These are phyloP conservation scores for Drosophila chauvacae DNA, from an alignment of 1,140 invertebrate species.

Conservation along the genomic window DNA sequence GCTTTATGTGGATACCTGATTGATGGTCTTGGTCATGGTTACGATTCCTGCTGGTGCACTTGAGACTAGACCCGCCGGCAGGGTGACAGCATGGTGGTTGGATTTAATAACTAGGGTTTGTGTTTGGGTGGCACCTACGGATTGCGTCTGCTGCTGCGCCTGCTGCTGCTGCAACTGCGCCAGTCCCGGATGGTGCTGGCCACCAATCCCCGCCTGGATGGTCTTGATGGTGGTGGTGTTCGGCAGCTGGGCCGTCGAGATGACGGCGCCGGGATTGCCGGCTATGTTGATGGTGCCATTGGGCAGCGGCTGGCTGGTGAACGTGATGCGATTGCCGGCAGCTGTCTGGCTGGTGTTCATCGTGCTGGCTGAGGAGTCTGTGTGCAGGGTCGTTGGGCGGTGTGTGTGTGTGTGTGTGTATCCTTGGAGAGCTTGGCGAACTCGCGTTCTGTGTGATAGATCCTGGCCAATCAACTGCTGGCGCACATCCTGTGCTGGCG, in stretches of 20 bases:
- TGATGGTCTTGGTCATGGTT: slow-evolving; percentile 84
- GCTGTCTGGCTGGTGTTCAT: slow-evolving; percentile 81
- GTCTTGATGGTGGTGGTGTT: slow-evolving; percentile 85
- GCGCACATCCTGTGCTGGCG: slow-evolving; percentile 64
- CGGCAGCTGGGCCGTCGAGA: slow-evolving; percentile 79
- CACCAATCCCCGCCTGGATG: slow-evolving; percentile 78
- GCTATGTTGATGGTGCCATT: slow-evolving; percentile 86
- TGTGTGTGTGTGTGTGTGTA: slow-evolving; percentile 10
- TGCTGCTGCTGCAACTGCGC: slow-evolving; percentile 69
- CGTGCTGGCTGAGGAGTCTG: slow-evolving; percentile 34
- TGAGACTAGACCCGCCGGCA: slow-evolving; percentile 84
- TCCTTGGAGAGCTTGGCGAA: slow-evolving; percentile 19
- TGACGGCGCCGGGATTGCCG: slow-evolving; percentile 60
- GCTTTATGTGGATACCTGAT: slow-evolving; percentile 80
- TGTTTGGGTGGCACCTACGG: slow-evolving; percentile 84
- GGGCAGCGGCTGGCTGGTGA: slow-evolving; percentile 86
- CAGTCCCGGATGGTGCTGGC: slow-evolving; percentile 77
- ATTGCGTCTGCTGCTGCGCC: slow-evolving; percentile 73
- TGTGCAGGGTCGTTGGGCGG: slow-evolving; percentile 6
- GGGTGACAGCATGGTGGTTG: slow-evolving; percentile 84
- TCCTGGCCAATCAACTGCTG: slow-evolving; percentile 57
- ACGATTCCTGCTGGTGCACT: slow-evolving; percentile 84
- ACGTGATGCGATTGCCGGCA: slow-evolving; percentile 84
- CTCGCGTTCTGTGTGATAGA: slow-evolving; percentile 19
- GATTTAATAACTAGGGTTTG: slow-evolving; percentile 85